These are phyloP conservation scores for Hylaea fasciaria DNA, from an alignment of 2,888 invertebrate species.

Conservation along the genomic window DNA sequence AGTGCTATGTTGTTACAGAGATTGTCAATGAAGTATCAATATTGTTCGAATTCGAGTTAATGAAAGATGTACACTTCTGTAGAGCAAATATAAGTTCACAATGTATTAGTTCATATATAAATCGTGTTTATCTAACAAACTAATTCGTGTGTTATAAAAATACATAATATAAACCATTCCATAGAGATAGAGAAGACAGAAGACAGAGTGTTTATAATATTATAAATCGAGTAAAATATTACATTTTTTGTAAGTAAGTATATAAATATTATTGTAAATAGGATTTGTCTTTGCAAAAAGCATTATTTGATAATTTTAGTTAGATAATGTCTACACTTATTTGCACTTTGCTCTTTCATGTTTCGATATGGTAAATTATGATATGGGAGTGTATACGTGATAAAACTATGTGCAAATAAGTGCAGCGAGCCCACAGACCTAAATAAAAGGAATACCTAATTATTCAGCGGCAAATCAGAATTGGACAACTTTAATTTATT, in stretches of 20 bases:
- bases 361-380: neutral
- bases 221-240: slow-evolving; percentile 2
- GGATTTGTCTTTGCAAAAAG: slow-evolving; percentile 34
- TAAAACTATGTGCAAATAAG: slow-evolving; percentile 25
- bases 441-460: slow-evolving; percentile 22
- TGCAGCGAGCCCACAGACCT: slow-evolving; percentile 30
- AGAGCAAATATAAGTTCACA: neutral
- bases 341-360: slow-evolving; percentile 28
- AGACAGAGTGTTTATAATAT: slow-evolving; percentile 16
- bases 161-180: slow-evolving; percentile 32
- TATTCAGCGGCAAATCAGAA: slow-evolving; percentile 30
- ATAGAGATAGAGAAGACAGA: slow-evolving; percentile 37
- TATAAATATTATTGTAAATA: slow-evolving; percentile 1
- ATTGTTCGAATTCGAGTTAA: neutral
- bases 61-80: slow-evolving; percentile 5
- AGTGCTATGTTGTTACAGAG: slow-evolving; percentile 25
- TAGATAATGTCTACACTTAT: slow-evolving; percentile 31
- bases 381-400: slow-evolving; percentile 12
- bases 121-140: slow-evolving; percentile 22
- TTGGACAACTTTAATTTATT: slow-evolving; percentile 1
- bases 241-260: neutral
- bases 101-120: slow-evolving; percentile 2
- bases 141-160: slow-evolving; percentile 23
- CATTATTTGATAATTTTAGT: slow-evolving; percentile 30
- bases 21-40: slow-evolving; percentile 3